Conservation (phyloP, 2,113 vertebrate species). For the Caracal caracal region DNA sequence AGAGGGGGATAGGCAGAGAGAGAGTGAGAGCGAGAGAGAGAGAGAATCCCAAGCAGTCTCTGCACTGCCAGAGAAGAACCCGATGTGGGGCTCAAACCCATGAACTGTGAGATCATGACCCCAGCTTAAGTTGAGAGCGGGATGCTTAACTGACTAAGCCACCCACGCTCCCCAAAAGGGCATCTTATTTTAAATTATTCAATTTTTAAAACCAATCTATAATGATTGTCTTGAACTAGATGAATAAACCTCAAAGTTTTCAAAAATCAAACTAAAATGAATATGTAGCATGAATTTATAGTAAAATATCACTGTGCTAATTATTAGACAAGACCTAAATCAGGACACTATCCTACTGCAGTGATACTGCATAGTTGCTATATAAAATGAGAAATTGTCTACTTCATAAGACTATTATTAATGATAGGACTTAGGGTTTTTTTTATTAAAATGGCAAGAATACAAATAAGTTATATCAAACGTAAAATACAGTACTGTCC, state of each 20-base stretch:
- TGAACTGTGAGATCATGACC: too few relatives aligned
- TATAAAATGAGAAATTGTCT: conserved; percentile 59
- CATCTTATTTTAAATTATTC: conserved; percentile 47
- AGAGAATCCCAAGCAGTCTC: too few relatives aligned
- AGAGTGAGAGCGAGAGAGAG: too few relatives aligned
- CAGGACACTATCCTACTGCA: not conserved
- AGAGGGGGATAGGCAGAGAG: too few relatives aligned
- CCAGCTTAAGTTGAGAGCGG: too few relatives aligned
- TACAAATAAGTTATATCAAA: conserved; percentile 51
- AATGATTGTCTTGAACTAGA: conserved; percentile 34
- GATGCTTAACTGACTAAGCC: too few relatives aligned
- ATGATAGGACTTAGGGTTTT: conserved; percentile 54
- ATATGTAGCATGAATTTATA: not conserved
- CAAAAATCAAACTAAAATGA: conserved; percentile 49
- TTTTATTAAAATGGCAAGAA: conserved; percentile 69
- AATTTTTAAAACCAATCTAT: conserved; percentile 34
- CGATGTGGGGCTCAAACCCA: too few relatives aligned
- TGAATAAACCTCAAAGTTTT: not conserved
- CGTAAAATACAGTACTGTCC: conserved; percentile 65
- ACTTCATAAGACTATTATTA: conserved; percentile 56
- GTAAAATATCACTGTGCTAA: not conserved
- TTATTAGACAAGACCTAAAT: not conserved
- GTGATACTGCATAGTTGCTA: conserved; percentile 39
- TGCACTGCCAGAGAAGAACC: too few relatives aligned
- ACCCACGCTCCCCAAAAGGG: not conserved